phyloP scores from a whole-genome alignment of 2,113 vertebrate species.

The Hemiscyllium ocellatum region DNA sequence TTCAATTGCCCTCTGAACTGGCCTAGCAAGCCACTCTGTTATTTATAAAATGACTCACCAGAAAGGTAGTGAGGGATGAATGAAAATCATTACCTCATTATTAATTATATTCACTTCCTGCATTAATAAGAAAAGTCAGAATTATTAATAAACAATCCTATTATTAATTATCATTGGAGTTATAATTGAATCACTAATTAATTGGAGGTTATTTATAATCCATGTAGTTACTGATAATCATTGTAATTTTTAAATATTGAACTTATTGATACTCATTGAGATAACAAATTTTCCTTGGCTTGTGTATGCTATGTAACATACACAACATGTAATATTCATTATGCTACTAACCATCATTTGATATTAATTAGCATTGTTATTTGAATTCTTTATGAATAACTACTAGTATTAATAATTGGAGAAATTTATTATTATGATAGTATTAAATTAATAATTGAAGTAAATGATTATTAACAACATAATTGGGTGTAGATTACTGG shows the following conservation, averaged over 20 bases:
- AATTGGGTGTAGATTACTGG: not conserved
- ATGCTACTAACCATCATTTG: no score
- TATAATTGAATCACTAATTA: not conserved
- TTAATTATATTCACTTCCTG: not conserved
- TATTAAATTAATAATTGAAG: not conserved
- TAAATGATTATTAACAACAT: not conserved
- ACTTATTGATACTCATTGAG: not conserved
- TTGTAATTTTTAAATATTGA: not conserved
- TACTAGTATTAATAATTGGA: not conserved
- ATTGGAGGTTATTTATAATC: not conserved
- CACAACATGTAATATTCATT: no score
- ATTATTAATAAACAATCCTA: not conserved
- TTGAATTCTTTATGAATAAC: not conserved
- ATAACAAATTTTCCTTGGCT: not conserved
- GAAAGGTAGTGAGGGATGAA: not conserved
- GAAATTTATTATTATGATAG: not conserved
- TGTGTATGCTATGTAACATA: not conserved
- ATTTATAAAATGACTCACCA: not conserved
- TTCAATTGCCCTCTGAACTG: not conserved
- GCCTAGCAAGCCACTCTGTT: not conserved
- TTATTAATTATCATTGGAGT: not conserved
- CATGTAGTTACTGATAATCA: no score
- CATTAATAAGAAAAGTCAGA: not conserved
- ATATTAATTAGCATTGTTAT: not conserved
- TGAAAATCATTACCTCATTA: not conserved